These are phyloP conservation scores for Parnassius mnemosyne DNA, from an alignment of 2,888 invertebrate species.

Conservation along the genomic window DNA sequence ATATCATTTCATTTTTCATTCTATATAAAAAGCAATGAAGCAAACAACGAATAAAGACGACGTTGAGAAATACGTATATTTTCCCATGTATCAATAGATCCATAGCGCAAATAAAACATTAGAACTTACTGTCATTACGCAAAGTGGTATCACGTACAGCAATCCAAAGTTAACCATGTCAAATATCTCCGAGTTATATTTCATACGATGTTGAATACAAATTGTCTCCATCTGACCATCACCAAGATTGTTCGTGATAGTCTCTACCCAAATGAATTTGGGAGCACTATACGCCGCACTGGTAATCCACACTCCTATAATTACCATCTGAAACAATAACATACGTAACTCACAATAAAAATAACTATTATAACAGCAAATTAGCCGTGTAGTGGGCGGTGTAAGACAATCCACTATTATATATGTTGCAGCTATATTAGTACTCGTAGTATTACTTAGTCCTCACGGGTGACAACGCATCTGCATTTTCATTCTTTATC, in stretches of 20 bases:
- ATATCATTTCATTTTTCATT: no score
- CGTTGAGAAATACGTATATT: no score
- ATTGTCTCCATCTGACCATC: constrained; percentile 83
- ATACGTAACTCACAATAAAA: neutral
- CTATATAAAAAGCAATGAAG: no score
- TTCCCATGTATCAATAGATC: no score
- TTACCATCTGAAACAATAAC: constrained; percentile 81
- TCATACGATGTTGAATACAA: constrained; percentile 87
- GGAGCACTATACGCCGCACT: constrained; percentile 92
- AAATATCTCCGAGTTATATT: constrained; percentile 88
- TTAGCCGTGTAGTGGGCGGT: no score
- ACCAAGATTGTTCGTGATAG: constrained; percentile 82
- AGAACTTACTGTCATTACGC: constrained; percentile 86
- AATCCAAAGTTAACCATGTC: constrained; percentile 91
- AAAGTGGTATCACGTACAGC: constrained; percentile 89
- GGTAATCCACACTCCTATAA: constrained; percentile 89
- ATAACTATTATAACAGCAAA: no score
- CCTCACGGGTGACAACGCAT: no score
- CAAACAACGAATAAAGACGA: no score
- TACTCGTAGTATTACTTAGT: no score
- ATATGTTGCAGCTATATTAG: no score
- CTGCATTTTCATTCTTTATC: no score
- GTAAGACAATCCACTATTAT: no score
- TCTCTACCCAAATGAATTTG: constrained; percentile 91
- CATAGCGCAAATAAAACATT: neutral